These are phyloP conservation scores for Aporophyla nigra DNA, from an alignment of 2,888 invertebrate genomes.

Conservation along the genomic window DNA sequence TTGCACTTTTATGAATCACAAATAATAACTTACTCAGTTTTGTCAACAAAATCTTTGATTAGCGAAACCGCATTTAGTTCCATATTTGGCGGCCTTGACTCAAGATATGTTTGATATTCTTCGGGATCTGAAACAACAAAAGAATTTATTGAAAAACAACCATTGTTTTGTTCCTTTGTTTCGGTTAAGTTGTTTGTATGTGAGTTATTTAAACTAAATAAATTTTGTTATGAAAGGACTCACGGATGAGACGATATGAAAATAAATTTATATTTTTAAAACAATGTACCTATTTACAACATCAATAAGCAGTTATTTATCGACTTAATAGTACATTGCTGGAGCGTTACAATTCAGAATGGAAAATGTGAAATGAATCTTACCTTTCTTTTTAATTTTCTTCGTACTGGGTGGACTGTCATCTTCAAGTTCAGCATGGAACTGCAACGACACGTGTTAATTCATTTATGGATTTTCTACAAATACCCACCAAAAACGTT, in stretches of 20 bases:
- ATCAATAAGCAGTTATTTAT: not conserved
- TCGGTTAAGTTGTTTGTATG: slow-evolving; percentile 2
- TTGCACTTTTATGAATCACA: not conserved
- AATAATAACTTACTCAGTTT: slow-evolving; percentile 87
- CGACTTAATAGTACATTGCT: not conserved
- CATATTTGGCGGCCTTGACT: slow-evolving; percentile 92
- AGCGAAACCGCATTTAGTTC: slow-evolving; percentile 92
- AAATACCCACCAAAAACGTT: not conserved
- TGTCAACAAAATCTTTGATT: slow-evolving; percentile 90
- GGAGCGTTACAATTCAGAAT: not conserved
- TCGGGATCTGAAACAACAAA: slow-evolving; percentile 85
- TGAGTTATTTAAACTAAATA: slow-evolving; percentile 6
- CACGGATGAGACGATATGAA: not conserved
- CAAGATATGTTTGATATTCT: slow-evolving; percentile 92
- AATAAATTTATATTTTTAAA: not conserved
- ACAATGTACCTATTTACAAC: too few species aligned
- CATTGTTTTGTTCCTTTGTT: slow-evolving; percentile 16
- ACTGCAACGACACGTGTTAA: not conserved
- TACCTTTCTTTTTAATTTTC: slow-evolving; percentile 81
- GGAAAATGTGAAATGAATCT: not conserved
- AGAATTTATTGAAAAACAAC: slow-evolving; percentile 19
- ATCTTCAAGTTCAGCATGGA: slow-evolving; percentile 93
- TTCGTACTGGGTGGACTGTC: slow-evolving; percentile 70
- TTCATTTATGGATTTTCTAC: not conserved
- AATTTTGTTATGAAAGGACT: not conserved